These are phyloP conservation scores for Motacilla alba DNA, from an alignment of 2,113 vertebrate genomes.

Conservation along the genomic window DNA sequence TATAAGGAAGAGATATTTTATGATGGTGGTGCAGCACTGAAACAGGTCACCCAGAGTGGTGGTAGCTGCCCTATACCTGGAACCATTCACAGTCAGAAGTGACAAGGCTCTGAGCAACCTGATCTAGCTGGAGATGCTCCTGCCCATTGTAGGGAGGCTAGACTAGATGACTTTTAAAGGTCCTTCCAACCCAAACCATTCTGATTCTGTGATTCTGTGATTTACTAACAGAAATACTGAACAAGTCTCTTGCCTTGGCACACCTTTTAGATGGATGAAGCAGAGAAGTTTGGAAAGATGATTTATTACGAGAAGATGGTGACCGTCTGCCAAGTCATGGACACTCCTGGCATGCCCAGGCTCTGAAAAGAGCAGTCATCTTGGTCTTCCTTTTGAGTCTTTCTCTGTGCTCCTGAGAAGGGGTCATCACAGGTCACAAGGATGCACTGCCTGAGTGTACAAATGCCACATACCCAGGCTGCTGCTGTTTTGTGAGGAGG, in stretches of 20 bases:
- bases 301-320: background rate
- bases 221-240: background rate
- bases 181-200: background rate
- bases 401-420: background rate
- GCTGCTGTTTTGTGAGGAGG: background rate
- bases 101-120: background rate
- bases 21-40: background rate
- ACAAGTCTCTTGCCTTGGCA: rapidly evolving
- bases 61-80: background rate
- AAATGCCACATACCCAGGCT: rapidly evolving
- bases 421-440: background rate
- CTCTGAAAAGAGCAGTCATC: background rate
- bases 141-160: background rate
- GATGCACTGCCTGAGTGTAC: rapidly evolving
- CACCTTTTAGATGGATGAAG: background rate
- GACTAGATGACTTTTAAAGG: background rate
- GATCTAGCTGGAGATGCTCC: background rate
- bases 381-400: background rate
- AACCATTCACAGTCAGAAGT: background rate
- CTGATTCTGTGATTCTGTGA: background rate
- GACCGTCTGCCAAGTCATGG: rapidly evolving
- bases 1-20: background rate
- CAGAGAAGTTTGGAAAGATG: background rate
- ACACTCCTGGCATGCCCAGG: background rate
- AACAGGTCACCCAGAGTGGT: background rate